These are phyloP conservation scores for Astyanax mexicanus DNA, from an alignment of 2,797 vertebrate species.

Conservation along the genomic window DNA sequence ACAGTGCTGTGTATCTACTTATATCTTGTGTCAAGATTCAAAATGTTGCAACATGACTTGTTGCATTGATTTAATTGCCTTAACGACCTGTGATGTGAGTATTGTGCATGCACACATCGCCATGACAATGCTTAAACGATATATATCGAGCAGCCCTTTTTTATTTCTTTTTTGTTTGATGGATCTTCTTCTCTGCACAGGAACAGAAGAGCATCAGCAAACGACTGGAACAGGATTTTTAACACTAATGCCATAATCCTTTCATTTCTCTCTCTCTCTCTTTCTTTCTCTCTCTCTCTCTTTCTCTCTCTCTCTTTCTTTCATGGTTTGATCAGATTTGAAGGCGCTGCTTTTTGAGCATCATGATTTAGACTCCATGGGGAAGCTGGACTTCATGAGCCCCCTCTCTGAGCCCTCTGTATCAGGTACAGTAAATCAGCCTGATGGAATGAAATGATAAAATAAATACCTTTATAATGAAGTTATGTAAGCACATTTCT, in stretches of 20 bases:
- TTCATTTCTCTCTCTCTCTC: not conserved
- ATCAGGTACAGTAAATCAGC: conserved; percentile 77
- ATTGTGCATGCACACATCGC: too few species aligned
- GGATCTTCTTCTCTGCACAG: not conserved
- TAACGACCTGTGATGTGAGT: too few species aligned
- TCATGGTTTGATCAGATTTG: conserved; percentile 67
- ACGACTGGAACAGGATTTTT: not conserved
- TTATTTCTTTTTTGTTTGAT: not conserved
- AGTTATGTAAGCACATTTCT: not conserved
- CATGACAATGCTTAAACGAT: too few species aligned
- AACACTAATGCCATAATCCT: not conserved
- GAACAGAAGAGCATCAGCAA: not conserved
- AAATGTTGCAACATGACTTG: too few species aligned
- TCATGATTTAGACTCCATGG: conserved; percentile 59
- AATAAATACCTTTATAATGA: conserved; percentile 15
- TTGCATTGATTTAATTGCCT: too few species aligned
- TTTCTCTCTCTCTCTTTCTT: not conserved
- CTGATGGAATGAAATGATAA: not conserved
- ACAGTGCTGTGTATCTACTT: too few species aligned
- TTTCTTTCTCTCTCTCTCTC: not conserved
- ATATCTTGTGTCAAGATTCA: too few species aligned
- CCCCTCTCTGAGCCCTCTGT: conserved; percentile 84
- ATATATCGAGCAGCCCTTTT: too few species aligned
- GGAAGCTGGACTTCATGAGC: conserved; percentile 77
- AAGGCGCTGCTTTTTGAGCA: conserved; percentile 68